Evolutionary conservation across 2,888 invertebrate genomes (phyloP), one percentile per base, ranked within the genome.

Genomic region (Lysandra coridon): DNA sequence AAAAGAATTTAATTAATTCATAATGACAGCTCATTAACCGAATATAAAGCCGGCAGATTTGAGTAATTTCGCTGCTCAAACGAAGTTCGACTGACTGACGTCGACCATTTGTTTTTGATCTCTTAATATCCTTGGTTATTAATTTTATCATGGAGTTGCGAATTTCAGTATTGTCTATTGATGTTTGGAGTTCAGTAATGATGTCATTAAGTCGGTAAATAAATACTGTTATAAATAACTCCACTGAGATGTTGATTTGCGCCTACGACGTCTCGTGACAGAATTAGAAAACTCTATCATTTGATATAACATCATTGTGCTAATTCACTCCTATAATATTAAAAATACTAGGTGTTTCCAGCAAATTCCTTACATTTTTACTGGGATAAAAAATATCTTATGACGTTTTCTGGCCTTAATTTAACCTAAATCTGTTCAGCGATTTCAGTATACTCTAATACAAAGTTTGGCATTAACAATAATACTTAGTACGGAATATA

Each of bases 91-190:
- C 57, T 57, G 10, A 44, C 53, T 57, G 17, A 30, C 76, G 53
- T 76, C 76, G 76, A 30, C 57, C 76, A 53, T 76, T 76, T 76
- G 76, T 37, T 76, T 74, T 53, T 76, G 76, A 76, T 76, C 33
- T 76, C 76, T 53, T 57, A 33, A 76, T 76, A 76, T 76, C 30
- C 57, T 57, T 17, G 57, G 57, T 53, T 76, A 76, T 76, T 76
- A 76, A 76, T 76, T 76, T 76, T 17, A 76, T 57, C 23, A 57
- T 2, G 76, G 33, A 76, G 76, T 23, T 23, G 23, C 74, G 44
- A 74, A 74, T n/a, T 74, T 74, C 73, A 44, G 44, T 40, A 40
- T 40, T 74, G 74, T 74, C 10, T 40, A 23, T 44, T 74, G 40
- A 44, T 74, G 23, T 74, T 74, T 74, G 14, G 17, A 69, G 33